phyloP scores from a whole-genome alignment of 2,888 invertebrate genomes.

The Noctua janthe region DNA sequence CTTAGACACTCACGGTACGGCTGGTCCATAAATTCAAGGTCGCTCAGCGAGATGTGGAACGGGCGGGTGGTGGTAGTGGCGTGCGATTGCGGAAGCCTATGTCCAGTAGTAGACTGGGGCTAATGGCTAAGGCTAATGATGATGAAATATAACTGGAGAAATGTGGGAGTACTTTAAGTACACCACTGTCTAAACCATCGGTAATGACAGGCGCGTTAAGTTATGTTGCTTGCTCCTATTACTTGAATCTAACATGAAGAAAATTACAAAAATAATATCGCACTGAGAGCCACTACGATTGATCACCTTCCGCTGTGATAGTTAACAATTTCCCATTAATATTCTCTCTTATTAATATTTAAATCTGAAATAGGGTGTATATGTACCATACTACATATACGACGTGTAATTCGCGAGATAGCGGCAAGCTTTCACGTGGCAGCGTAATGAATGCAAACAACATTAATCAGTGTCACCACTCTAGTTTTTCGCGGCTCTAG shows the following conservation, averaged over 20 bases:
- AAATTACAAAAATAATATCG: not conserved
- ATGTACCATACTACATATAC: not conserved
- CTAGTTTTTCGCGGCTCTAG: slow-evolving; percentile 39
- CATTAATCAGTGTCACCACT: slow-evolving; percentile 61
- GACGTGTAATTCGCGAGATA: slow-evolving; percentile 20
- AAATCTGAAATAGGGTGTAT: slow-evolving; percentile 24
- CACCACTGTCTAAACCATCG: not conserved
- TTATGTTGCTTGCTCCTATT: not conserved
- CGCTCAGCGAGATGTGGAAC: too few relatives aligned
- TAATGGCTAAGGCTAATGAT: too few relatives aligned
- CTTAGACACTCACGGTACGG: too few relatives aligned
- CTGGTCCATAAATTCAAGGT: too few relatives aligned
- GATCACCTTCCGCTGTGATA: not conserved
- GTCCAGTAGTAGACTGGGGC: too few relatives aligned
- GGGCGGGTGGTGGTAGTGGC: too few relatives aligned
- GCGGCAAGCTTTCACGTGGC: slow-evolving; percentile 29
- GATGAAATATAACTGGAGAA: not conserved
- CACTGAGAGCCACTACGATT: not conserved
- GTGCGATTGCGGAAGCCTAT: too few relatives aligned
- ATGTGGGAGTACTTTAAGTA: not conserved
- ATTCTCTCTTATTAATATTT: slow-evolving; percentile 35
- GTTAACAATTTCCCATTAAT: not conserved
- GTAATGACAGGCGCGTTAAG: not conserved
- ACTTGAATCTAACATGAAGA: not conserved
- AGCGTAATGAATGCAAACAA: slow-evolving; percentile 63